Conservation (phyloP, 1,140 invertebrate genomes). For the Lethrus apterus region DNA sequence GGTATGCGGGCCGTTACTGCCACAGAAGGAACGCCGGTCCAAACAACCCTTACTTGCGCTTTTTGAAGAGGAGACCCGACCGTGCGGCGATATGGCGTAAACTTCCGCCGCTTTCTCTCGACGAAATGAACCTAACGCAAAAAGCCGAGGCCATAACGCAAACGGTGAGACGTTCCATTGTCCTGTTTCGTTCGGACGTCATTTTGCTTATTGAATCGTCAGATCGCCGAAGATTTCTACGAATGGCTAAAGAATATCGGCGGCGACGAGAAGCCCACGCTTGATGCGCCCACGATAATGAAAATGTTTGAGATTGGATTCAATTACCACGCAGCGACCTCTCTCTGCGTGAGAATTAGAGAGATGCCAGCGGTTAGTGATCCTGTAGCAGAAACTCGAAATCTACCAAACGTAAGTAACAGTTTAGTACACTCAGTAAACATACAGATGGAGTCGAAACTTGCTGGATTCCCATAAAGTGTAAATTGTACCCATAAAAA, state of each 20-base stretch:
- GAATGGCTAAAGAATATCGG: conserved; percentile 50
- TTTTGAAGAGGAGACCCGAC: conserved; percentile 26
- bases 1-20: no score
- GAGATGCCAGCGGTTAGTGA: conserved; percentile 44
- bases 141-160: conserved; percentile 46
- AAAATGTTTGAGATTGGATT: conserved; percentile 54
- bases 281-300: conserved; percentile 42
- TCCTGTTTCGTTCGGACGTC: not conserved
- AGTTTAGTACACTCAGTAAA: not conserved
- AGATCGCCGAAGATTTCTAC: conserved; percentile 51
- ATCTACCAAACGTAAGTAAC: conserved; percentile 37
- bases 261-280: conserved; percentile 38
- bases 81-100: conserved; percentile 30
- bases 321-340: conserved; percentile 45
- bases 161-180: conserved; percentile 33
- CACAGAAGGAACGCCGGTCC: not conserved
- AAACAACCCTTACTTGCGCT: conserved; percentile 29
- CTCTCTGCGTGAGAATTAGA: conserved; percentile 41
- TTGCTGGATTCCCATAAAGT: not conserved
- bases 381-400: conserved; percentile 40
- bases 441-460: not conserved
- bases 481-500: not conserved
- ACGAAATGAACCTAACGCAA: conserved; percentile 40
- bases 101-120: conserved; percentile 24
- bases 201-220: conserved; percentile 3